Conservation (phyloP, 2,888 invertebrate genomes). For the Lysandra coridon region DNA sequence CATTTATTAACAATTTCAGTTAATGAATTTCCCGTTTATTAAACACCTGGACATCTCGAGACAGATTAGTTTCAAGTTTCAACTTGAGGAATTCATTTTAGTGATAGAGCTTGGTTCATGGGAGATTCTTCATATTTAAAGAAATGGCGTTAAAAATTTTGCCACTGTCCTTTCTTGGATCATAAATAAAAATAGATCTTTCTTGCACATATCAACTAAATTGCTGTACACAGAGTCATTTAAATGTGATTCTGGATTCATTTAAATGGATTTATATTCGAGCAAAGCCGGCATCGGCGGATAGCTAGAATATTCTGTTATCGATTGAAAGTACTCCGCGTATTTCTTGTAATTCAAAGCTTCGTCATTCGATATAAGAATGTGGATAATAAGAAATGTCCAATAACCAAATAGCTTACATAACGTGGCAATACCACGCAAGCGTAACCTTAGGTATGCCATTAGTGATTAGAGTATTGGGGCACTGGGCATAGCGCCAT, state of each 20-base stretch:
- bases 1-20: constrained; percentile 27
- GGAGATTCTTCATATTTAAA: not conserved
- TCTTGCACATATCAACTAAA: too few relatives aligned
- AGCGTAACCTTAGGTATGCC: not conserved
- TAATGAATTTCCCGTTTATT: constrained; percentile 11
- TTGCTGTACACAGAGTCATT: too few relatives aligned
- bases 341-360: not conserved
- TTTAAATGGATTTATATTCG: too few relatives aligned
- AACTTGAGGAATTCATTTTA: not conserved
- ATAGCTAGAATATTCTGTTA: too few relatives aligned
- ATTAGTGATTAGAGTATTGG: not conserved
- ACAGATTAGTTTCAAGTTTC: not conserved
- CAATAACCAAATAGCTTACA: not conserved
- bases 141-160: not conserved
- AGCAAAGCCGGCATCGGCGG: too few relatives aligned
- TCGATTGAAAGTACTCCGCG: not conserved
- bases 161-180: too few relatives aligned
- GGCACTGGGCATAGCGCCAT: not conserved
- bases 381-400: constrained; percentile 9
- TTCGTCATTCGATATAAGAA: not conserved
- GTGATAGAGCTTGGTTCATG: not conserved
- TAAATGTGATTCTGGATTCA: too few relatives aligned
- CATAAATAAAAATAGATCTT: too few relatives aligned
- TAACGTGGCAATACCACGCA: not conserved
- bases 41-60: not conserved